Evolutionary conservation across 2,113 vertebrate genomes (phyloP).

Genomic region (Oncorhynchus tshawytscha): DNA sequence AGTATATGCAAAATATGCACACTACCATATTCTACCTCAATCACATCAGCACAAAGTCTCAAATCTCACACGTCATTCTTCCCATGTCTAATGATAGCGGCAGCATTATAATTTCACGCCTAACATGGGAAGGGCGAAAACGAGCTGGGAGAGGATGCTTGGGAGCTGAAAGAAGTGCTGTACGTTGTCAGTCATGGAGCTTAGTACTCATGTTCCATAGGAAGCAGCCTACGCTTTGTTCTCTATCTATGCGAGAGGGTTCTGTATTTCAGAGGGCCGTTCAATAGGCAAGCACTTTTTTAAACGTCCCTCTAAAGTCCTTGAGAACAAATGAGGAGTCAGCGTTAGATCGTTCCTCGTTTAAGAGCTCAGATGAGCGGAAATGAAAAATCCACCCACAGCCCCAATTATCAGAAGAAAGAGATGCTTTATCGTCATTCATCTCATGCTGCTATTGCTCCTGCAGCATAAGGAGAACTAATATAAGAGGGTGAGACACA

Average conservation of each 20-base stretch:
- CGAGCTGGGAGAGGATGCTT: too few species aligned
- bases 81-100: background rate
- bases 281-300: constrained; percentile 14
- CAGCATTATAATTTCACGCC: background rate
- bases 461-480: constrained; percentile 27
- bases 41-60: too few species aligned
- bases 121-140: background rate
- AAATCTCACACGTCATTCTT: background rate
- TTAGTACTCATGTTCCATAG: background rate
- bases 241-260: background rate
- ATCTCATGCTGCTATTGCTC: constrained; percentile 31
- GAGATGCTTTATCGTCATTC: constrained; percentile 40
- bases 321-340: constrained; percentile 19
- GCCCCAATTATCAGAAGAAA: constrained; percentile 26
- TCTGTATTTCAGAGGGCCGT: background rate
- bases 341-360: background rate
- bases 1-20: too few species aligned
- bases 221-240: background rate
- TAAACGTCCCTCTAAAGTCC: constrained; percentile 12
- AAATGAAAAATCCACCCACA: constrained; percentile 15
- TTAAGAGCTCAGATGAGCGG: constrained; percentile 10
- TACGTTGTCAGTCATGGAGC: background rate
- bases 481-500: constrained; percentile 14
- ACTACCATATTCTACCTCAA: too few species aligned
- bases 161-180: background rate